Base-by-base conservation (phyloP, 2,113 vertebrate genomes). In the Halichoerus grypus region DNA sequence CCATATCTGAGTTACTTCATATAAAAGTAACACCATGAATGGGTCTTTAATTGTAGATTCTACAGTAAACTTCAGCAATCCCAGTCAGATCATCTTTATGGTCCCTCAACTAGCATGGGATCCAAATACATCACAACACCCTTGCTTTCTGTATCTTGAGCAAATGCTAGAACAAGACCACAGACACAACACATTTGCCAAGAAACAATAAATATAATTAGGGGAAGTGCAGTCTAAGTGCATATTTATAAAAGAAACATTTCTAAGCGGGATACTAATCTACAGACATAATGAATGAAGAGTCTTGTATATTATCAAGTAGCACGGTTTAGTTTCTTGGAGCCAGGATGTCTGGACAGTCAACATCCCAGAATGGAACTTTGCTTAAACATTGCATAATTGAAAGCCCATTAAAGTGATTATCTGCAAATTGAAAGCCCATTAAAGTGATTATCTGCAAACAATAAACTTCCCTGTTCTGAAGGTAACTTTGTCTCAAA, bases 171-270 rank as follows among this genome's bases (percentile, higher is more conserved):
- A 79, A 72, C 28, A 74, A 94, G 77, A 91, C 72, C 92, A 93
- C 67, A 95, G 67, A 96, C 85, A 85, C 53, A 88, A 83, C 31
- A 7, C 11, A 36, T 84, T 82, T 97, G 77, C 89, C 92, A 91
- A 96, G 83, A 89, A 85, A 93, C 36, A 97, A 83, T 93, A 92
- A 97, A 89, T 83, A 26, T 95, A 96, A 98, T 97, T 95, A 97
- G 65, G 39, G 72, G 82, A 93, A 91, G 49, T 83, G 77, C 7
- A 51, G 67, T 63, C 83, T 91, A 83, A 88, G 96, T 89, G 57
- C 74, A 76, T 89, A 88, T 94, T 94, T 97, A 96, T 88, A 90
- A 51, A 81, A 93, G 84, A 90, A 91, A 93, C 59, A 91, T 91
- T 96, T 96, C 59, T 86, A 95, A 95, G 33, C 76, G 22, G 72